These are phyloP conservation scores for Bryconaethiops microstoma DNA, from an alignment of 2,797 vertebrate genomes.

Conservation along the genomic window DNA sequence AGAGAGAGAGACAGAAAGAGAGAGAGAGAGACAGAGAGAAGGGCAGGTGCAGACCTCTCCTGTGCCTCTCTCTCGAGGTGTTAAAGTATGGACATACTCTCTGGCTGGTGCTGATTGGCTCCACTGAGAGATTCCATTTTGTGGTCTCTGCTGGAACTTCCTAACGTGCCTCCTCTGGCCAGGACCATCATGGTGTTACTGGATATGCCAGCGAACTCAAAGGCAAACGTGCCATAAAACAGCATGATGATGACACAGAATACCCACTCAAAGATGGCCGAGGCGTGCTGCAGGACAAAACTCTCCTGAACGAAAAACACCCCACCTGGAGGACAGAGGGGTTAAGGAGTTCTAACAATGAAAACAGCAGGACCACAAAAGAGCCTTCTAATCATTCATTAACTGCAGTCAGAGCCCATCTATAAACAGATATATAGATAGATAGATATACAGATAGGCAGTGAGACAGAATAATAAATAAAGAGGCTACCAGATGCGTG, in stretches of 20 bases:
- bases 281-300: conserved; percentile 79
- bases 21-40: conserved; percentile 6
- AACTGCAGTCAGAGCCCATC: not conserved
- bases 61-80: conserved; percentile 40
- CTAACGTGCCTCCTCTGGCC: conserved; percentile 66
- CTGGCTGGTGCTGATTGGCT: conserved; percentile 60
- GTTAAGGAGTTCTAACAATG: conserved; percentile 69
- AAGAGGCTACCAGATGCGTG: too few relatives aligned
- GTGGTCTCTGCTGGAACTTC: conserved; percentile 48
- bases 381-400: not conserved
- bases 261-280: conserved; percentile 84
- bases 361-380: not conserved
- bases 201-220: conserved; percentile 79
- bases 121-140: conserved; percentile 64
- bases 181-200: conserved; percentile 80
- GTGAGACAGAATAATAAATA: not conserved
- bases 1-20: not conserved
- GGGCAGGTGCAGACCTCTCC: conserved; percentile 30
- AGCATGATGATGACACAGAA: conserved; percentile 83
- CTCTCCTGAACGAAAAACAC: conserved; percentile 83
- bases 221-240: conserved; percentile 83
- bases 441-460: not conserved
- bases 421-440: not conserved
- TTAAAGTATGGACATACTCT: conserved; percentile 60
- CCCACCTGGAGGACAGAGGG: conserved; percentile 69